phyloP scores from a whole-genome alignment of 2,113 vertebrate species.

The Eidolon helvum region DNA sequence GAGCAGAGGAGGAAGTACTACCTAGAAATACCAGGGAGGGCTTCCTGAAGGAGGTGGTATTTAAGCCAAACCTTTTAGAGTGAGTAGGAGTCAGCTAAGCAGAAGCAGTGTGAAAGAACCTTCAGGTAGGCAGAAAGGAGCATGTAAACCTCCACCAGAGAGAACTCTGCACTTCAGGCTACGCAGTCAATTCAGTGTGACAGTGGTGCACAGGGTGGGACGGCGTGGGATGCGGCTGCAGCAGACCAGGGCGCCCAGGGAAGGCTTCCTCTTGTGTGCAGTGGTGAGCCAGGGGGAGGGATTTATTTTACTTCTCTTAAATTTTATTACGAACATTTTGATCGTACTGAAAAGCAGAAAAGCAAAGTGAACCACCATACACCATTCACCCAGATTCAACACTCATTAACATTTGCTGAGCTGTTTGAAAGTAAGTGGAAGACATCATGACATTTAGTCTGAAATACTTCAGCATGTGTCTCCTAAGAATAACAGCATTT shows the following conservation, averaged over 20 bases:
- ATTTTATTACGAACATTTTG: not conserved
- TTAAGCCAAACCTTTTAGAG: slow-evolving; percentile 1
- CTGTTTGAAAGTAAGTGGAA: not conserved
- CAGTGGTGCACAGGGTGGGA: fast-evolving
- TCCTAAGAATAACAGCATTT: not conserved
- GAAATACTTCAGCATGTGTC: not conserved
- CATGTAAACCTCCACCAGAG: fast-evolving
- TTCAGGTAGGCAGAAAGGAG: not conserved
- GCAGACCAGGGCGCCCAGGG: not conserved
- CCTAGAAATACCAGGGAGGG: not conserved
- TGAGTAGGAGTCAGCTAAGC: not conserved
- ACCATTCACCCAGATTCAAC: not conserved
- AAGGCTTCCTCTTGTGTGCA: not conserved
- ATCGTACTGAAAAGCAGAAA: not conserved
- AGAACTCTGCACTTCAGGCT: not conserved
- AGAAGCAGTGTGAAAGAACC: not conserved
- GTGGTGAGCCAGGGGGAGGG: fast-evolving
- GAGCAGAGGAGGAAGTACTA: not conserved
- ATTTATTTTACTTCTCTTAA: not conserved
- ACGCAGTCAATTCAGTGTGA: fast-evolving
- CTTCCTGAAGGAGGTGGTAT: not conserved
- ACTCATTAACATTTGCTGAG: not conserved
- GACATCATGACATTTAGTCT: not conserved
- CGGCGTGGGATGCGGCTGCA: too few species aligned
- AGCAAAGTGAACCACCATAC: not conserved